A percentile compares a stretch with the other conserved stretches of the same genome.
phyloP scores from a whole-genome alignment of 2,888 invertebrate genomes.

The Myopa testacea region DNA sequence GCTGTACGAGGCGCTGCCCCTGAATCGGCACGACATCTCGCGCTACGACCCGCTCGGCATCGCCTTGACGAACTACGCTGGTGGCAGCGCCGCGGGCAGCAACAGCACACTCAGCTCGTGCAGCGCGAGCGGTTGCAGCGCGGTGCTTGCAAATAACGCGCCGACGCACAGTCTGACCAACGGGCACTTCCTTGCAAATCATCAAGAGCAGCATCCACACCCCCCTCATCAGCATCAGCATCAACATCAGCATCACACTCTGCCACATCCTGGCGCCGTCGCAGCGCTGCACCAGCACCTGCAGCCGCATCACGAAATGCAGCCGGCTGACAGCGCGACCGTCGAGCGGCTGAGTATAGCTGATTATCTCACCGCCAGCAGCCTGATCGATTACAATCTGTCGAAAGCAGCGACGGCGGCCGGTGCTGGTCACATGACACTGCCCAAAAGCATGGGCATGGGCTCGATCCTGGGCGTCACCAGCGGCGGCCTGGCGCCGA shows the following conservation, averaged over 20 bases:
- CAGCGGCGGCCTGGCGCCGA: conserved; percentile 49
- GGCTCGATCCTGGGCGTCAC: conserved; percentile 43
- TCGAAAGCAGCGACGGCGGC: conserved; percentile 57
- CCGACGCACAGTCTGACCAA: conserved; percentile 47
- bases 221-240: conserved; percentile 48
- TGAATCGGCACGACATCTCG: conserved; percentile 56
- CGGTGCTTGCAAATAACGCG: conserved; percentile 48
- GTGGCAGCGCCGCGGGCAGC: conserved; percentile 50
- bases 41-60: conserved; percentile 63
- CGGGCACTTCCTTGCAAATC: conserved; percentile 46
- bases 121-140: conserved; percentile 51
- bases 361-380: conserved; percentile 65
- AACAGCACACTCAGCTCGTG: conserved; percentile 56
- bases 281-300: conserved; percentile 51
- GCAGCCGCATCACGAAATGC: conserved; percentile 37
- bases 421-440: conserved; percentile 57
- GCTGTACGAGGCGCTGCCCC: conserved; percentile 66
- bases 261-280: conserved; percentile 39
- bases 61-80: conserved; percentile 55
- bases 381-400: conserved; percentile 65
- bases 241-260: conserved; percentile 40
- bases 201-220: conserved; percentile 58
- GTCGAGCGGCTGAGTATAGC: conserved; percentile 63
- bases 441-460: conserved; percentile 60
- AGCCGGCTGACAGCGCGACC: conserved; percentile 47